A percentile compares a stretch with the other conserved stretches of the same genome.
Evolutionary conservation across 2,888 invertebrate genomes (phyloP).

Genomic region (Allophyes oxyacanthae): DNA sequence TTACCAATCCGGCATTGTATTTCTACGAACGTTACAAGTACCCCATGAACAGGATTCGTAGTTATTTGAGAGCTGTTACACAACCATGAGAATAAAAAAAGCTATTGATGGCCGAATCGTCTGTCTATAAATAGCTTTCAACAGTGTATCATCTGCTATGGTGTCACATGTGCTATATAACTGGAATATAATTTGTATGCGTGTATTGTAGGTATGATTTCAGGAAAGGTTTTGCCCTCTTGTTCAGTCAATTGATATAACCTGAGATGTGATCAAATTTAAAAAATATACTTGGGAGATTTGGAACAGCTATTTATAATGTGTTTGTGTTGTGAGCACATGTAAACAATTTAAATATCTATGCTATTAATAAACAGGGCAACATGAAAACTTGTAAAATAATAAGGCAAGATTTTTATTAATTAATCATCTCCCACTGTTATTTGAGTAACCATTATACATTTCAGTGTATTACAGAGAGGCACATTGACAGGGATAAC

Average conservation of each 20-base stretch:
- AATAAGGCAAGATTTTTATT: constrained; percentile 86
- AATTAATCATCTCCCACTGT: constrained; percentile 81
- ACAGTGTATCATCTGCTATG: not conserved
- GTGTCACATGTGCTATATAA: constrained; percentile 1
- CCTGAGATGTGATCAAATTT: constrained; percentile 28
- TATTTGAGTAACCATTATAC: constrained; percentile 81
- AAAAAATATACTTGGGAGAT: constrained; percentile 55
- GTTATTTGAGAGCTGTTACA: too few species aligned
- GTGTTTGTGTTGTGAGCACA: constrained; percentile 43
- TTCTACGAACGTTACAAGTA: too few species aligned
- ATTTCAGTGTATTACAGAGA: constrained; percentile 83
- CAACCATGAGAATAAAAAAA: too few species aligned
- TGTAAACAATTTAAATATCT: constrained; percentile 28
- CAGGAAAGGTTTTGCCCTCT: constrained; percentile 72
- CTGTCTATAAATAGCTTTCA: too few species aligned
- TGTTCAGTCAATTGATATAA: constrained; percentile 66
- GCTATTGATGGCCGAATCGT: too few species aligned
- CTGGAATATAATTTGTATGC: constrained; percentile 8
- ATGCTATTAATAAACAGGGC: constrained; percentile 58
- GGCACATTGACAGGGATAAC: constrained; percentile 87
- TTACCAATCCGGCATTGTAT: too few species aligned
- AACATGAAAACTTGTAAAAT: constrained; percentile 80
- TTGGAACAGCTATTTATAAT: constrained; percentile 23
- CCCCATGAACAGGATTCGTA: too few species aligned
- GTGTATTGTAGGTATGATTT: constrained; percentile 41